These are phyloP conservation scores for Nephrotoma guestfalica DNA, from an alignment of 2,888 invertebrate genomes.

Conservation along the genomic window DNA sequence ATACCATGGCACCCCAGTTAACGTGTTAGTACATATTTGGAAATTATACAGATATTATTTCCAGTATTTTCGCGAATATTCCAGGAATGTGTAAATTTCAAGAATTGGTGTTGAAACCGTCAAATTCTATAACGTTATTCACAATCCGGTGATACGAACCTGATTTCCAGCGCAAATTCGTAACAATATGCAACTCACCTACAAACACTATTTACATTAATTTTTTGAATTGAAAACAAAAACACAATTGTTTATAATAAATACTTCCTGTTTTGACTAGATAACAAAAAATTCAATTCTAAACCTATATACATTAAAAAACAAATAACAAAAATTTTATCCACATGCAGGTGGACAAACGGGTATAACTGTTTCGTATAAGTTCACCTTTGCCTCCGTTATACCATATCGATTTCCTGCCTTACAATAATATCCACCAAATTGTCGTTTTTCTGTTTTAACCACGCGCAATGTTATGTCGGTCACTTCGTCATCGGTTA, in stretches of 20 bases:
- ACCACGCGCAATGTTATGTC: neutral
- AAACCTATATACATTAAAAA: neutral
- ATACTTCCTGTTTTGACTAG: neutral
- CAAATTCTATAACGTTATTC: too few species aligned
- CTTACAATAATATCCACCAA: neutral
- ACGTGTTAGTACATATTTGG: too few species aligned
- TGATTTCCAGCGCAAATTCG: too few species aligned
- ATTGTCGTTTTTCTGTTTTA: neutral
- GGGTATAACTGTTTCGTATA: neutral
- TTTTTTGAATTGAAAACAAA: too few species aligned
- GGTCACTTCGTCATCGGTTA: neutral
- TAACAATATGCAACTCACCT: too few species aligned
- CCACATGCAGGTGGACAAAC: neutral
- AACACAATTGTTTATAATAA: slow-evolving; percentile 21
- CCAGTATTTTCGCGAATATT: too few species aligned
- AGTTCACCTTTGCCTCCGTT: neutral
- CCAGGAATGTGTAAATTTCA: too few species aligned
- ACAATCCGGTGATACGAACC: too few species aligned
- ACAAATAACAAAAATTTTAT: neutral
- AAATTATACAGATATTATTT: too few species aligned
- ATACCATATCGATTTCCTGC: neutral
- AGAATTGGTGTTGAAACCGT: too few species aligned
- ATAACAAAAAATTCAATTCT: neutral
- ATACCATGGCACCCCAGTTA: too few species aligned
- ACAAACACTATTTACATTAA: neutral